phyloP scores from a whole-genome alignment of 2,797 vertebrate genomes.

The Columba guinea region DNA sequence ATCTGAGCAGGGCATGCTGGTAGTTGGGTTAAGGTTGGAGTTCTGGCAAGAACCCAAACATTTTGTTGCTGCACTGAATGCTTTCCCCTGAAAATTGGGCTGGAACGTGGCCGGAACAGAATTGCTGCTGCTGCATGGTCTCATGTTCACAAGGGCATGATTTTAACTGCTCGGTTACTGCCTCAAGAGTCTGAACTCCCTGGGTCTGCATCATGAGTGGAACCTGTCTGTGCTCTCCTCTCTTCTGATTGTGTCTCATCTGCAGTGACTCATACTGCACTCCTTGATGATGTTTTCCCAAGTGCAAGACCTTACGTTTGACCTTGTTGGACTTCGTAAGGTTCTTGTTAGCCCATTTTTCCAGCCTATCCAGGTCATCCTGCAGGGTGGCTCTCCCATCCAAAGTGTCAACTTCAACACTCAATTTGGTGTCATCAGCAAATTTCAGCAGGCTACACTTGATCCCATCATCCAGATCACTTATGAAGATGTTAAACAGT shows the following conservation, averaged over 20 bases:
- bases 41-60: neutral
- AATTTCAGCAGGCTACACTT: too few relatives aligned
- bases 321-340: too few relatives aligned
- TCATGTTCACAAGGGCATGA: neutral
- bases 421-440: too few relatives aligned
- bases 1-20: neutral
- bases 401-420: too few relatives aligned
- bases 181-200: neutral
- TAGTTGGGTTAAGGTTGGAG: neutral
- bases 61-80: neutral
- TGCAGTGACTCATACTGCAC: too few relatives aligned
- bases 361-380: too few relatives aligned
- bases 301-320: too few relatives aligned
- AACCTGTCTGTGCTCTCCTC: neutral
- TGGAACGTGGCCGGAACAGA: neutral
- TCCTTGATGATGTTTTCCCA: too few relatives aligned
- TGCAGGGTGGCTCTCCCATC: too few relatives aligned
- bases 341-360: too few relatives aligned
- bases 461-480: too few relatives aligned
- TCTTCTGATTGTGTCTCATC: neutral
- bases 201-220: neutral
- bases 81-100: neutral
- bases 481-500: too few relatives aligned
- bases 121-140: accelerated
- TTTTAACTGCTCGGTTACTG: neutral